A percentile compares a stretch with the other conserved stretches of the same genome.
These are phyloP conservation scores for Temnothorax unifasciatus DNA, from an alignment of 2,888 invertebrate genomes.

Conservation along the genomic window DNA sequence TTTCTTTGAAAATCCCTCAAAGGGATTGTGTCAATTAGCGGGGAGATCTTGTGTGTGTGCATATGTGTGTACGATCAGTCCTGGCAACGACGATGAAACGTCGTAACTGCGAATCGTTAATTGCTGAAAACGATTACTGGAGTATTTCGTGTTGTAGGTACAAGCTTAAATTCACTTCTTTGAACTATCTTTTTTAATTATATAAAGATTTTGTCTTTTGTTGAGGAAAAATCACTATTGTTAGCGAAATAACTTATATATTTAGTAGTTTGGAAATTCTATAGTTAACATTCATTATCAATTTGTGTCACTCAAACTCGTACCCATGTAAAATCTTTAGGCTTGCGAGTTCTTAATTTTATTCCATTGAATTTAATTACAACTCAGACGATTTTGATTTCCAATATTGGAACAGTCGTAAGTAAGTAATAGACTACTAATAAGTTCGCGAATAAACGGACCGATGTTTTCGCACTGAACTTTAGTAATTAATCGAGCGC, in stretches of 20 bases:
- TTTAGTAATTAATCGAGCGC: conserved; percentile 56
- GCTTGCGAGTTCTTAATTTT: background rate
- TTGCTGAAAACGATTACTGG: conserved; percentile 47
- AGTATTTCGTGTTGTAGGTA: background rate
- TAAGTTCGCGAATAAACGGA: conserved; percentile 40
- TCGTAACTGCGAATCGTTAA: conserved; percentile 61
- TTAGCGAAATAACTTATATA: background rate
- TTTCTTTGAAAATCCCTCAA: conserved; percentile 22
- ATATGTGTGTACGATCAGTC: too few species aligned
- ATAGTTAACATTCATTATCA: background rate
- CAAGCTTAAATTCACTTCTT: background rate
- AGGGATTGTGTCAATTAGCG: conserved; percentile 59
- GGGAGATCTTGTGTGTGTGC: background rate
- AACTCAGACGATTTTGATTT: conserved; percentile 34
- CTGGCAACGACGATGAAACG: conserved; percentile 9
- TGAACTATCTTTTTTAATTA: background rate
- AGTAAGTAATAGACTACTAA: conserved; percentile 41
- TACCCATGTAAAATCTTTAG: conserved; percentile 17
- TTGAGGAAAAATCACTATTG: background rate
- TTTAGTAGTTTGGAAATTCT: background rate
- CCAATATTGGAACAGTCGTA: conserved; percentile 27
- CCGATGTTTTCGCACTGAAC: conserved; percentile 52
- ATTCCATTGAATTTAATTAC: conserved; percentile 28
- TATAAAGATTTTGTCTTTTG: background rate
- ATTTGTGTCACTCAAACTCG: background rate